A percentile compares a stretch with the other conserved stretches of the same genome.
These are phyloP conservation scores for Agrenia bidenticulata DNA, from an alignment of 2,888 invertebrate genomes.

Conservation along the genomic window DNA sequence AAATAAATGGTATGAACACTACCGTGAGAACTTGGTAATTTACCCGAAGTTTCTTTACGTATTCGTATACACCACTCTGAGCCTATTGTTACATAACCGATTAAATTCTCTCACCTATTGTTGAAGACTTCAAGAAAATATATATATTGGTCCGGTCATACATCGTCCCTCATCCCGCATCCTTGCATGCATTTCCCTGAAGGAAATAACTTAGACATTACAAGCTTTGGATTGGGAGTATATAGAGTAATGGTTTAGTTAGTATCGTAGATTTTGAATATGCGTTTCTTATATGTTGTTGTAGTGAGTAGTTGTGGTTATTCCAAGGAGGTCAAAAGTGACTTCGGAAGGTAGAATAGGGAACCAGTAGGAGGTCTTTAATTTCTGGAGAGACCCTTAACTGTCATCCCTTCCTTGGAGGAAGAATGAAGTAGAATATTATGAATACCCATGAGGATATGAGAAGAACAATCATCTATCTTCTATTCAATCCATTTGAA, in stretches of 20 bases:
- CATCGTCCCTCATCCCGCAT: no score
- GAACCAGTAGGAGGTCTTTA: slow-evolving; percentile 53
- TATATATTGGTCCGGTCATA: no score
- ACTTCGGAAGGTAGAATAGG: slow-evolving; percentile 30
- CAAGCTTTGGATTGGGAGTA: no score
- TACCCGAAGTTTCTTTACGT: neutral
- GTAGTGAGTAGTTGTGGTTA: neutral
- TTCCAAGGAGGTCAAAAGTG: slow-evolving; percentile 32
- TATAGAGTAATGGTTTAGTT: neutral
- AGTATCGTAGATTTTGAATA: neutral
- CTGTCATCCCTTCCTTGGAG: slow-evolving; percentile 50
- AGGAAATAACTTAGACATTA: no score
- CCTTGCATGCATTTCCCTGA: no score
- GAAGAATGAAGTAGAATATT: slow-evolving; percentile 17
- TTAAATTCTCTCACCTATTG: slow-evolving; percentile 21
- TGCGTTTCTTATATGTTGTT: no score
- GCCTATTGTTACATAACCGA: slow-evolving; percentile 10
- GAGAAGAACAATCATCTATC: slow-evolving; percentile 48
- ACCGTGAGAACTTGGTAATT: slow-evolving; percentile 7
- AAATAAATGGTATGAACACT: neutral
- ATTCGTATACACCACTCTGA: no score
- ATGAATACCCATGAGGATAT: slow-evolving; percentile 36
- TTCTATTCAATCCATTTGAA: slow-evolving; percentile 30
- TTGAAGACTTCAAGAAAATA: neutral
- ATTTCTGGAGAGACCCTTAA: slow-evolving; percentile 53